Evolutionary conservation across 1,140 invertebrate genomes (phyloP).

Genomic region (Cydia amplana): DNA sequence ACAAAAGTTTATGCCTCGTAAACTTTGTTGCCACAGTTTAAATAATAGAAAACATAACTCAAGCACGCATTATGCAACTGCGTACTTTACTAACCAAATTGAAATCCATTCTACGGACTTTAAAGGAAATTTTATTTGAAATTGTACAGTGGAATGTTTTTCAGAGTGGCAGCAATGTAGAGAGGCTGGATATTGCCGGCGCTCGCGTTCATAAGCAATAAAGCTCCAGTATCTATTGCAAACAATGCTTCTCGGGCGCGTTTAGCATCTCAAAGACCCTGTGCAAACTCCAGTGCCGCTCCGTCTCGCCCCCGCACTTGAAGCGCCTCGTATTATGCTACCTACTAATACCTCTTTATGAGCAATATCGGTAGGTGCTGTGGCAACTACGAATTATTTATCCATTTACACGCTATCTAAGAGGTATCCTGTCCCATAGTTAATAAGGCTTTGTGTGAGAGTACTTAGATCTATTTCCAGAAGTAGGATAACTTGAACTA

Average conservation of each 20-base stretch:
- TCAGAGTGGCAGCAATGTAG: slow-evolving; percentile 28
- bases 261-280: slow-evolving; percentile 50
- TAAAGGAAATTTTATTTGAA: slow-evolving; percentile 7
- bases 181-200: slow-evolving; percentile 40
- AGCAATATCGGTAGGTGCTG: not conserved
- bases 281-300: not conserved
- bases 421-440: not conserved
- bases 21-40: slow-evolving; percentile 12
- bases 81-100: not conserved
- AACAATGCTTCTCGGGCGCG: slow-evolving; percentile 45
- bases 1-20: slow-evolving; percentile 1
- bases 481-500: not conserved
- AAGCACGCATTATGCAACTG: slow-evolving; percentile 31
- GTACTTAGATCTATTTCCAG: not conserved
- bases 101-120: slow-evolving; percentile 3
- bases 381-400: not conserved
- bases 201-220: slow-evolving; percentile 50
- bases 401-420: not conserved
- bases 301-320: slow-evolving; percentile 12
- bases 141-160: slow-evolving; percentile 42
- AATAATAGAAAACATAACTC: slow-evolving; percentile 34
- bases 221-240: slow-evolving; percentile 42
- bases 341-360: not conserved
- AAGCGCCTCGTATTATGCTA: not conserved
- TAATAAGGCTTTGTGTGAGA: not conserved